Evolutionary conservation across 1,140 invertebrate genomes (phyloP), one percentile per base, ranked within the genome.

Genomic region (Calliopsis andreniformis): DNA sequence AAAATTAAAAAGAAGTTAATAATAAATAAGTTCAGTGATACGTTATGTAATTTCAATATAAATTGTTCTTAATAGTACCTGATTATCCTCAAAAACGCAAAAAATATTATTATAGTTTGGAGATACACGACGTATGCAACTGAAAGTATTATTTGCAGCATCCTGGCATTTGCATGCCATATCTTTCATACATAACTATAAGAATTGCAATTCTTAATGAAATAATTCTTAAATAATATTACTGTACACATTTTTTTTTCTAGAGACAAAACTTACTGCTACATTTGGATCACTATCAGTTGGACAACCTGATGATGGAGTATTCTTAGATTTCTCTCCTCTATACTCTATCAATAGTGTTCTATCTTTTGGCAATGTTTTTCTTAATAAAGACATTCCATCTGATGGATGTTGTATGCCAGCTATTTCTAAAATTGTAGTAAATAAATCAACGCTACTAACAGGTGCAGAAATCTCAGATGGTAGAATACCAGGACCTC

Each of bases 91-190:
- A 89, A 98, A 97, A 71, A 93, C 84, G 87, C 97, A 98, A 83
- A 95, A 97, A 76, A 97, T 94, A 76, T 94, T 93, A 86, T 96
- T 94, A 45, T 87, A 80, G 2, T 87, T 28, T 47, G 93, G 76
- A 1, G 91, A 89, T 32, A 96, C 80, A 70, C 94, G 93, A 59
- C 96, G 89, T 5, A 98, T 77, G 87, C 97, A 98, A 0, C 91
- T 91, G 84, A 95, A 98, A 0, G 97, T 97, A 86, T 98, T 98
- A 87, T 98, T 98, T 83, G 87, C 93, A 0, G 94, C 89, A 89
- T 97, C 97, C 90, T 97, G 94, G 86, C 97, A 98, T 87, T 97
- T 97, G 85, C 97, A 98, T 53, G 93, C 94, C 76, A 93, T 94
- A 4, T 94, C 92, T 39, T 91, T 90, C 55, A 91, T 91, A 84